Evolutionary conservation across 2,888 invertebrate species (phyloP).

Genomic region (Lysandra coridon): DNA sequence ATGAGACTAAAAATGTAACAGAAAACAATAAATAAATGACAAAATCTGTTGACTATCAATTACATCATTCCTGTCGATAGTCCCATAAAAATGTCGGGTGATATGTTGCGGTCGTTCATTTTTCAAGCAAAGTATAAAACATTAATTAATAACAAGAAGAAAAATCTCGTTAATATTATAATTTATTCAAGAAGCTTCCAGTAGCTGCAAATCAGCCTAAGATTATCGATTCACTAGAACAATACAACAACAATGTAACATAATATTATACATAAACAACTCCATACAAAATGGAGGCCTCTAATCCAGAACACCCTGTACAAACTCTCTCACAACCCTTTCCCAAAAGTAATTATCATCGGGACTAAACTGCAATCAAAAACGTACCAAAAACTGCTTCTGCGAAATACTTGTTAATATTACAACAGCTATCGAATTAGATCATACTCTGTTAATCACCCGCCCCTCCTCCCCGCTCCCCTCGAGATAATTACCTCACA

Average conservation of each 20-base stretch:
- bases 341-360: constrained; percentile 77
- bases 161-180: neutral
- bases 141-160: neutral
- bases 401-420: constrained; percentile 69
- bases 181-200: neutral
- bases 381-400: constrained; percentile 74
- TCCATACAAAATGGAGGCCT: neutral
- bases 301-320: constrained; percentile 47
- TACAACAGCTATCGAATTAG: constrained; percentile 74
- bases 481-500: constrained; percentile 65
- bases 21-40: no score
- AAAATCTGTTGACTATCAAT: no score
- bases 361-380: constrained; percentile 76
- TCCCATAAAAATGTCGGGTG: neutral
- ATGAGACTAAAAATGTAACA: no score
- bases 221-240: neutral
- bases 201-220: neutral
- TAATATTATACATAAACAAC: neutral
- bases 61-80: neutral
- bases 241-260: neutral
- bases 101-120: neutral
- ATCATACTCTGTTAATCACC: constrained; percentile 56
- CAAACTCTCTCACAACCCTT: constrained; percentile 59
- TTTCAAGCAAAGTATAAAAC: neutral
- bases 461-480: constrained; percentile 44